Base-by-base conservation (phyloP, 2,888 invertebrate species). In the Eugnorisma glareosa region DNA sequence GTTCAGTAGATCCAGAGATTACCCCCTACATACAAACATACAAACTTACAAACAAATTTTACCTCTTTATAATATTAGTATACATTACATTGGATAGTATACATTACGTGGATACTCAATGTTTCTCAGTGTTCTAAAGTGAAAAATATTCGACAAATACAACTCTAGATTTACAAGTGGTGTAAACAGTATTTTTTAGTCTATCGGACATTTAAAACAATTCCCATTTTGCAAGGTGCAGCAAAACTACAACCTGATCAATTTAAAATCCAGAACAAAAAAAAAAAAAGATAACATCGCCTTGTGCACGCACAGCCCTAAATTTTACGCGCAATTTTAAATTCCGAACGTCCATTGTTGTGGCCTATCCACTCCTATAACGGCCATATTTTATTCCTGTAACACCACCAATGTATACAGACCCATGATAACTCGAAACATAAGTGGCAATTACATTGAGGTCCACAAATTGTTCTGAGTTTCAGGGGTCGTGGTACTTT, bases 291-390 rank as follows among this genome's bases (percentile, higher is more conserved):
- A 40, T 43, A 72, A 11, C 0, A 37, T 40, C 66, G 64, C 61
- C 63, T 67, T 75, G 82, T 80, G 79, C 86, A 76, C 73, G 78
- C 89, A 85, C 93, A 93, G 79, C 94, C 93, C 93, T 94, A 91
- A 90, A 93, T 91, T 93, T 93, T 90, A 91, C 93, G 91, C 93
- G 92, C 92, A 94, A 95, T 95, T 95, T 95, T 92, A 94, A 95
- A 95, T 95, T 95, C 95, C 92, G 88, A 93, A 91, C 92, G 89
- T 89, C 94, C 93, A 94, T 95, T 95, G 94, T 95, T 92, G 94
- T 93, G 93, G 93, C 94, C 93, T 94, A 94, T 94, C 93, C 92
- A 88, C 87, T 91, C 87, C 92, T 92, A 93, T 92, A 94, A 94
- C 94, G 93, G 90, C 90, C 91, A 90, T 94, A 94, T 93, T 94